phyloP scores from a whole-genome alignment of 2,888 invertebrate genomes.

The Barypeithes pellucidus region DNA sequence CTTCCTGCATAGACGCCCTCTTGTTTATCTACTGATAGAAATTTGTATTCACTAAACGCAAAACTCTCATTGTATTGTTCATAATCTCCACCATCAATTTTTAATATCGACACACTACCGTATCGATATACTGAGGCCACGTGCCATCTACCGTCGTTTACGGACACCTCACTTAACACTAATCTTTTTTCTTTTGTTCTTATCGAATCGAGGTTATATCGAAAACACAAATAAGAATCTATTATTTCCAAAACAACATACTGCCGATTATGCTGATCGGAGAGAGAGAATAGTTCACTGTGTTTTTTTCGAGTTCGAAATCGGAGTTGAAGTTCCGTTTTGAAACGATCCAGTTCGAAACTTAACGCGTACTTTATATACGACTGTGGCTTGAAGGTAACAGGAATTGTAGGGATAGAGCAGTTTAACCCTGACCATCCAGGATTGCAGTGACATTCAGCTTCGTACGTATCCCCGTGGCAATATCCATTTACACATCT shows the following conservation, averaged over 20 bases:
- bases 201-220: conserved; percentile 92
- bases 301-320: conserved; percentile 95
- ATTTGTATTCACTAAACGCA: conserved; percentile 90
- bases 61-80: conserved; percentile 93
- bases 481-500: conserved; percentile 93
- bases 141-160: conserved; percentile 98
- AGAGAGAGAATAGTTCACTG: conserved; percentile 93
- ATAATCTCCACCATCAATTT: conserved; percentile 95
- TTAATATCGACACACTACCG: conserved; percentile 92
- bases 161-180: conserved; percentile 90
- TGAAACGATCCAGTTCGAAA: conserved; percentile 93
- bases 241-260: conserved; percentile 94
- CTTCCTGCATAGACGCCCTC: conserved; percentile 96
- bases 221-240: conserved; percentile 90
- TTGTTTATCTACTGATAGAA: conserved; percentile 92
- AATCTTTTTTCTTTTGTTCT: conserved; percentile 92
- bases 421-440: conserved; percentile 95
- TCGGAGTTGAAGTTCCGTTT: conserved; percentile 92
- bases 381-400: conserved; percentile 93
- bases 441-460: conserved; percentile 93
- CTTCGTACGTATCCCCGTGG: conserved; percentile 90
- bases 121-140: conserved; percentile 91
- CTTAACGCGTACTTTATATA: conserved; percentile 96
- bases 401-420: conserved; percentile 87
- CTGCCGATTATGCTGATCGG: conserved; percentile 94